Percentiles rank a stretch among this genome's conserved stretches.
These are phyloP conservation scores for Chaetophractus vellerosus DNA, from an alignment of 2,797 vertebrate genomes.

Conservation along the genomic window DNA sequence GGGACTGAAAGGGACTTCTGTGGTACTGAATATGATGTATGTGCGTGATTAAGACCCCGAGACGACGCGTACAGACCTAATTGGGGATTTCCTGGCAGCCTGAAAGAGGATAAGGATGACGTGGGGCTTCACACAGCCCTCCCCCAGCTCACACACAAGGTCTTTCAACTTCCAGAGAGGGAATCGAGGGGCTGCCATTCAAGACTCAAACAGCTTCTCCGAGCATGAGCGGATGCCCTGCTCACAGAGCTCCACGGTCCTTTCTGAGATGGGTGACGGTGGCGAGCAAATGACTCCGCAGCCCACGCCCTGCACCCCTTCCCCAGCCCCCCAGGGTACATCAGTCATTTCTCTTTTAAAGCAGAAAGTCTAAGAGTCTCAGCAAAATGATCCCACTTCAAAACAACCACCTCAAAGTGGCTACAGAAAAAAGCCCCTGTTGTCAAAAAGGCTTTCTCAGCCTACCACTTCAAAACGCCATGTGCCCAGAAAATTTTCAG, in stretches of 20 bases:
- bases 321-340: background rate
- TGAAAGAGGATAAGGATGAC: conserved; percentile 63
- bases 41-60: conserved; percentile 48
- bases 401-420: conserved; percentile 79
- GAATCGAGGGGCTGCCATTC: conserved; percentile 41
- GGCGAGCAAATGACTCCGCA: background rate
- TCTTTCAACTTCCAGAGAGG: conserved; percentile 74
- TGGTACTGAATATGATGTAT: conserved; percentile 65
- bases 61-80: conserved; percentile 64
- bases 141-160: conserved; percentile 30
- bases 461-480: conserved; percentile 53
- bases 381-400: conserved; percentile 76
- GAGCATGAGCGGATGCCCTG: background rate
- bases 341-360: conserved; percentile 70
- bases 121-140: conserved; percentile 65
- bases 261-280: background rate
- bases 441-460: conserved; percentile 67
- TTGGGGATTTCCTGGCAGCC: conserved; percentile 78
- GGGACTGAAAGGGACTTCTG: conserved; percentile 71
- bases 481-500: background rate
- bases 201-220: background rate
- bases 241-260: background rate
- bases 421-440: background rate
- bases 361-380: conserved; percentile 19
- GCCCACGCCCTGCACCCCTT: background rate